Base-by-base conservation (phyloP, 1,140 invertebrate species). In the Mactra quadrangularis region DNA sequence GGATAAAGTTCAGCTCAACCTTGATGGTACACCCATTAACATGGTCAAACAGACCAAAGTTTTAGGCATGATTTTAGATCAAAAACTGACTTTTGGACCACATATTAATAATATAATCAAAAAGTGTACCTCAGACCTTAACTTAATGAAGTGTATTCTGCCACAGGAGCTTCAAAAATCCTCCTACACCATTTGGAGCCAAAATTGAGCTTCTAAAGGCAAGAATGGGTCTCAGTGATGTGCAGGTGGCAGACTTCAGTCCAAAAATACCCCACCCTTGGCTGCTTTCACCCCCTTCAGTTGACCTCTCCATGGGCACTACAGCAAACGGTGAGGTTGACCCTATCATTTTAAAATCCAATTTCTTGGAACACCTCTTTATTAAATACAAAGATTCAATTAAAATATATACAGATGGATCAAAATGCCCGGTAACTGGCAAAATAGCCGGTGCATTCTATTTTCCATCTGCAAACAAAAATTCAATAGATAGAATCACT, bases 351-450 rank as follows among this genome's bases (percentile, higher is more conserved):
- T 31, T 27, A 22, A 68, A 11, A 29, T 50, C 1, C 38, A 41
- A 7, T 7, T 41, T 41, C 7, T 33, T 29, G 3, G 38, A 41
- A 41, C 38, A 41, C 6, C 15, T 41, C 15, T 41, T 7, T 41
- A 41, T 7, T 27, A 55, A n/a, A 22, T 55, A 22, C n/a, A 7
- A 55, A 55, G 7, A 57, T 27, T 1, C 15, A 41, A 41, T 59
- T 3, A n/a, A 41, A 22, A 72, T 55, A 9, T 72, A 57, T 57
- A 72, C 70, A 38, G 70, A 72, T 57, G 52, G 70, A 35, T 55
- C 3, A 9, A 72, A 72, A 72, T 15, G 25, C 47, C 70, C 53
- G 1, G 52, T 55, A 35, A 22, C 70, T 22, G 70, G 52, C 50
- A 55, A 72, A 41, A n/a, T 55, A 22, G 47, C n/a, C 35, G 17